These are phyloP conservation scores for Canis aureus DNA, from an alignment of 2,113 vertebrate species.

Conservation along the genomic window DNA sequence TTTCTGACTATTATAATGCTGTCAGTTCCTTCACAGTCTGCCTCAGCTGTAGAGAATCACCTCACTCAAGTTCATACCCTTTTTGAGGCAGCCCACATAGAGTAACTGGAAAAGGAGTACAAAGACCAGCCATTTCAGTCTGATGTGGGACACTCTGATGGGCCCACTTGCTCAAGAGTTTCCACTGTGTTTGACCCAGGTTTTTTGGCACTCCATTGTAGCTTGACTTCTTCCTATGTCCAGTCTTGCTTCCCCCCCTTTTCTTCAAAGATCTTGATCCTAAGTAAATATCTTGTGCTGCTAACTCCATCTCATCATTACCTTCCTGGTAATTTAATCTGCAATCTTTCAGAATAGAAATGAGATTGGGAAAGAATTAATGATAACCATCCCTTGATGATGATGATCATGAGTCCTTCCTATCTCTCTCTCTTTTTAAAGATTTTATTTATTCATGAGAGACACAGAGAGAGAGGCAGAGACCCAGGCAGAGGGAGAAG, in stretches of 20 bases:
- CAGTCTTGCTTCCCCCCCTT: background rate
- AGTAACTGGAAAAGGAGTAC: background rate
- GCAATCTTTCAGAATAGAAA: background rate
- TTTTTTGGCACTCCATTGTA: background rate
- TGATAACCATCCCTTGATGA: background rate
- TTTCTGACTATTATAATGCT: background rate
- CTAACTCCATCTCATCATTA: background rate
- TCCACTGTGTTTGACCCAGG: background rate
- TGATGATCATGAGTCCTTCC: background rate
- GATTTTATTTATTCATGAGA: no score
- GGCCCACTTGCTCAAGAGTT: background rate
- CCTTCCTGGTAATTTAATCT: background rate
- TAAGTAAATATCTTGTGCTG: background rate
- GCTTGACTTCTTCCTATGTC: background rate
- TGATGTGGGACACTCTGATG: background rate
- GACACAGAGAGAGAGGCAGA: no score
- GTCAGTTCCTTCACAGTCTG: background rate
- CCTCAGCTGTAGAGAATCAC: background rate
- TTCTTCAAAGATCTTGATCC: background rate
- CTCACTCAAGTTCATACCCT: background rate
- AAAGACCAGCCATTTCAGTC: background rate
- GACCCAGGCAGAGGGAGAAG: no score
- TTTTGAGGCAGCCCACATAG: background rate
- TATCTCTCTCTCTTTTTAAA: background rate
- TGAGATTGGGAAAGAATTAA: background rate